phyloP scores from a whole-genome alignment of 1,140 invertebrate species.

The Halictus rubicundus region DNA sequence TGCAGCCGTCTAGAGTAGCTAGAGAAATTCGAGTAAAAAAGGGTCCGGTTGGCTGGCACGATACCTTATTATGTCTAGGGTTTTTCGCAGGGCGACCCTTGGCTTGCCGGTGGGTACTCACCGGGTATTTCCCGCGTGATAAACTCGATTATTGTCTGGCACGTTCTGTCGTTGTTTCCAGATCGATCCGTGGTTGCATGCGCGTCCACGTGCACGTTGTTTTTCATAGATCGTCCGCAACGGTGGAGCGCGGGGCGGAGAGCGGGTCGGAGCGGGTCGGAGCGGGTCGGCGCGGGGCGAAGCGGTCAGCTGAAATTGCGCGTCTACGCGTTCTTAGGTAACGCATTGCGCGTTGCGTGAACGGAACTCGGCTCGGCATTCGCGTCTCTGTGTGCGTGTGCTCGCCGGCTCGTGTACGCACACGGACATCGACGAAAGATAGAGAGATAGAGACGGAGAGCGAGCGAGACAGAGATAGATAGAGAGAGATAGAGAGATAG shows the following conservation, averaged over 20 bases:
- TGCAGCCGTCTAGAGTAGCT: neutral
- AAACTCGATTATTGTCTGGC: conserved; percentile 58
- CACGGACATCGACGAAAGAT: too few species aligned
- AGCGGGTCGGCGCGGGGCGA: neutral
- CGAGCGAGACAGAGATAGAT: too few species aligned
- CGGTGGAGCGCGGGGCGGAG: neutral
- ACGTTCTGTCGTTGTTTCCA: conserved; percentile 21
- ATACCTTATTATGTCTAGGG: conserved; percentile 6
- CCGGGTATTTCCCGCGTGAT: conserved; percentile 41
- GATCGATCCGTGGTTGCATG: conserved; percentile 57
- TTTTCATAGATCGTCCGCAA: conserved; percentile 44
- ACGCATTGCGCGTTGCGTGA: conserved; percentile 63
- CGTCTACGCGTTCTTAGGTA: conserved; percentile 63
- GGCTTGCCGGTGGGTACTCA: neutral
- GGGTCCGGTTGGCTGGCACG: neutral
- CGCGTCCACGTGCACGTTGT: conserved; percentile 52
- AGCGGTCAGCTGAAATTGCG: conserved; percentile 44
- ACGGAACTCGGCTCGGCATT: conserved; percentile 40
- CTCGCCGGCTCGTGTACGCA: too few species aligned
- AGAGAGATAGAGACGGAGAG: too few species aligned
- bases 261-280: too few species aligned
- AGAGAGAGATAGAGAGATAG: too few species aligned
- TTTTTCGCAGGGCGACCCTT: conserved; percentile 4
- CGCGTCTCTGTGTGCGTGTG: too few species aligned
- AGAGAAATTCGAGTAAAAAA: neutral